These are phyloP conservation scores for Trichonephila clavipes DNA, from an alignment of 1,140 invertebrate species.

Conservation along the genomic window DNA sequence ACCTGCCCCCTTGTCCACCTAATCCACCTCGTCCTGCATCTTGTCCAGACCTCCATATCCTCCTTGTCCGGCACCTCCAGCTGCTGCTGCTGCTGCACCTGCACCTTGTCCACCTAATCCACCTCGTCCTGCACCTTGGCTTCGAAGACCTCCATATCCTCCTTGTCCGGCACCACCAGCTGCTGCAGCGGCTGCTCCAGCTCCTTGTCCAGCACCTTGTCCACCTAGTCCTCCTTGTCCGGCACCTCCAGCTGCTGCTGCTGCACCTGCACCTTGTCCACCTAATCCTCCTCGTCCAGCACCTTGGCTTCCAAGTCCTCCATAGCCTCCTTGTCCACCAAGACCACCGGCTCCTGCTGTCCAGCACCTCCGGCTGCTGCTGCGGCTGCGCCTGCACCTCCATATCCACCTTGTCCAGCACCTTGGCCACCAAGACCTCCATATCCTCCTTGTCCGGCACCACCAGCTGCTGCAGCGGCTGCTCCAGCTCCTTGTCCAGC, in stretches of 20 bases:
- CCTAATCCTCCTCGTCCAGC: not conserved
- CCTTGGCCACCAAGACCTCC: not conserved
- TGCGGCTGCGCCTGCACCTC: not conserved
- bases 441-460: not conserved
- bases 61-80: not conserved
- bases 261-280: not conserved
- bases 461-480: too few relatives aligned
- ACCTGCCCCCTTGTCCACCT: not conserved
- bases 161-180: not conserved
- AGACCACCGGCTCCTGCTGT: constrained; percentile 1
- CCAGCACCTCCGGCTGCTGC: not conserved
- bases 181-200: not conserved
- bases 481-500: too few relatives aligned
- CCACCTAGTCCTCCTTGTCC: not conserved
- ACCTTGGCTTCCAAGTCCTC: not conserved
- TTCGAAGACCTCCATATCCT: not conserved
- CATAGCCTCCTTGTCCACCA: not conserved
- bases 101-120: not conserved
- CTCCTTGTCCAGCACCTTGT: not conserved
- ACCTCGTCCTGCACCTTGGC: too few relatives aligned
- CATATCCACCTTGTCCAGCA: too few relatives aligned
- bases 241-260: not conserved
- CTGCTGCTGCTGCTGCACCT: not conserved
- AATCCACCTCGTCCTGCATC: not conserved
- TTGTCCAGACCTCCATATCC: not conserved